Evolutionary conservation across 1,140 invertebrate genomes (phyloP), one percentile per base, ranked within the genome.

Genomic region (Drosophila novamexicana): DNA sequence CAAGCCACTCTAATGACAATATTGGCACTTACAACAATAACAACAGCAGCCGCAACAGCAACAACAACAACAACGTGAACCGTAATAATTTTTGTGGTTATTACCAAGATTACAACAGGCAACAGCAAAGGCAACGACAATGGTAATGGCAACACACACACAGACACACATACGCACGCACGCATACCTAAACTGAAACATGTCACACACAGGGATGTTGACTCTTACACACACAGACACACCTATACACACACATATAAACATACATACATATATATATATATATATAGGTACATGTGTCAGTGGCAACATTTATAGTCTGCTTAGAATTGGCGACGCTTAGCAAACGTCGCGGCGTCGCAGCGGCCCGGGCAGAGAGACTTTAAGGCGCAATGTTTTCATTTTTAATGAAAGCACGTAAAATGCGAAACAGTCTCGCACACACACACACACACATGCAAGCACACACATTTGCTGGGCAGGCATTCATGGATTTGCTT

Each of bases 371-470:
- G 22, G 4, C 22, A 22, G 34, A 18, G 50, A 37, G 56, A 39
- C 37, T 63, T 67, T 62, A 54, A 83, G 69, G 77, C 69, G 73
- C 62, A 88, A 88, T 84, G 84, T 89, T 89, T 89, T 90, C 84
- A 90, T 89, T 90, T 89, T 89, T 89, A 89, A 89, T 89, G 84
- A 89, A 89, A 88, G 84, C 84, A 89, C 84, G 84, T 89, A 89
- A 89, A 89, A 89, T 89, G 75, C 80, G 85, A 89, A 89, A 89
- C 84, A 89, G 64, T 89, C 80, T 68, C 56, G 45, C 57, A 53
- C 45, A 69, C 37, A 54, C 39, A 52, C 29, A 47, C 16, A 58
- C 29, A 36, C 53, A 40, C 7, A 50, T 8, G 42, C 22, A 18
- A 16, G 18, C 29, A 29, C 14, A 12, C 52, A 64, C 64, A 56